Evolutionary conservation across 2,888 invertebrate genomes (phyloP), one percentile per base, ranked within the genome.

Genomic region (Cylloceria caligata): DNA sequence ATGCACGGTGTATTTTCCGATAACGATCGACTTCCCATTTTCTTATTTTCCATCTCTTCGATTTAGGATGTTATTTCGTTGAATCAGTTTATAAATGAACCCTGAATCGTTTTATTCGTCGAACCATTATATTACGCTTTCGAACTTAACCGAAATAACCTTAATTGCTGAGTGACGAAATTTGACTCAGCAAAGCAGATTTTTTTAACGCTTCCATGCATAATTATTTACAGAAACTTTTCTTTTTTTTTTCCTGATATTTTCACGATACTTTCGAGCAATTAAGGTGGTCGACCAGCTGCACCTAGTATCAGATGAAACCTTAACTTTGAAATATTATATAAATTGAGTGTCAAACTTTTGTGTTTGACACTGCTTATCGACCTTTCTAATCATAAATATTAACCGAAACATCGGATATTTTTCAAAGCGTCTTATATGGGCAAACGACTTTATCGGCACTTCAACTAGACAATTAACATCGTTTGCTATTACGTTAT

Each of bases 1-100:
- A n/a, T 16, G 65, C 27, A 7, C 65, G 13, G 65, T 65, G n/a
- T 45, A 65, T 45, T 19, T 19, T 34, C 16, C 39, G 21, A 36
- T 62, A 19, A 39, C 1, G n/a, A n/a, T 30, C 6, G 30, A 27
- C 1, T 30, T 57, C 19, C n/a, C n/a, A 45, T 16, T 45, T 45
- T 45, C 45, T 45, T 16, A 45, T 3, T 3, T 11, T 45, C 3
- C 6, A 5, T 3, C 3, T 39, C 13, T 39, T 13, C 4, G 4
- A 13, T 39, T 39, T 13, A 39, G 39, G 13, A 13, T 39, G 13
- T 39, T 39, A 13, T 13, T 13, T 11, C 39, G n/a, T n/a, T 45
- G 45, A 45, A 45, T 3, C 16, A 16, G 16, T 16, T 16, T 16
- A 6, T n/a, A 45, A 45, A 45, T 45, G 5, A 45, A n/a, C 16